Evolutionary conservation across 2,797 vertebrate species (phyloP).

Genomic region (Coendou prehensilis): DNA sequence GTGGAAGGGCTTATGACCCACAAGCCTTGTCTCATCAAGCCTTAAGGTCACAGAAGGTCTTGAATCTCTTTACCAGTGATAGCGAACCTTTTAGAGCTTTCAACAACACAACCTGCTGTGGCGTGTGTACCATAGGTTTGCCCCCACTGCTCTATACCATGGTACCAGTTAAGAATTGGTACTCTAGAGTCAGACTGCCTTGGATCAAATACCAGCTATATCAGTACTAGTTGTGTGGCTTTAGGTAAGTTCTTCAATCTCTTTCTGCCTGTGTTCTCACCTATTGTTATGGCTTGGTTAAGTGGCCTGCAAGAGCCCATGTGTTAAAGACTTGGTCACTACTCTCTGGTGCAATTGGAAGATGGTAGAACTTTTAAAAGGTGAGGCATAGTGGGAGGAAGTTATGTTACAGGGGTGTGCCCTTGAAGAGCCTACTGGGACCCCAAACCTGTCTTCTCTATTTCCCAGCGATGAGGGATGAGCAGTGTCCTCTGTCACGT

Average conservation of each 20-base stretch:
- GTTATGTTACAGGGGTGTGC: neutral
- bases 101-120: neutral
- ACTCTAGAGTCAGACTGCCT: neutral
- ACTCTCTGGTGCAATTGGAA: neutral
- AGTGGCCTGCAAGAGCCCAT: neutral
- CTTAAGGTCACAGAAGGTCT: neutral
- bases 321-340: neutral
- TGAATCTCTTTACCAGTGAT: neutral
- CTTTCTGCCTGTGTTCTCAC: neutral
- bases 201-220: neutral
- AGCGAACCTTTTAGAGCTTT: neutral
- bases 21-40: neutral
- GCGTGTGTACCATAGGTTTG: neutral
- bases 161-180: neutral
- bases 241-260: neutral
- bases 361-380: neutral
- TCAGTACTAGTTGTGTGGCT: neutral
- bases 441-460: neutral
- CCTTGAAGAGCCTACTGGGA: neutral
- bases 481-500: neutral
- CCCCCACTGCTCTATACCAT: neutral
- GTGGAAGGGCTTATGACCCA: neutral
- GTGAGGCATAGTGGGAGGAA: neutral
- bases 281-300: neutral
- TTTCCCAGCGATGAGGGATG: neutral